Evolutionary conservation across 2,797 vertebrate genomes (phyloP).

Genomic region (Selene dorsalis): DNA sequence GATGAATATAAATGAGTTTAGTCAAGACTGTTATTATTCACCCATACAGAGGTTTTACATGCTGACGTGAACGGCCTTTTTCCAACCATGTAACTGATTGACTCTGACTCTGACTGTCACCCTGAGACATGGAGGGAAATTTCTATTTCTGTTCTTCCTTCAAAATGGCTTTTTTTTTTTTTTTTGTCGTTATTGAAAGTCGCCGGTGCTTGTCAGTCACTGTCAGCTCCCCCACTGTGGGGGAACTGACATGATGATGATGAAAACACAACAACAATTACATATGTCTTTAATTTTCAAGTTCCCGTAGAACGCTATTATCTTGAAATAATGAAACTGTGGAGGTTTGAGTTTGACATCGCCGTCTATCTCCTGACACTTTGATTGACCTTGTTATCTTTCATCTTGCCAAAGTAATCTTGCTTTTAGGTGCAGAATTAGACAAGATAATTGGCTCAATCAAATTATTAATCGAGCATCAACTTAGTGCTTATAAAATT

Average conservation of each 20-base stretch:
- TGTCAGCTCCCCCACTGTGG: conserved; percentile 65
- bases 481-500: conserved; percentile 2
- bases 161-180: conserved; percentile 16
- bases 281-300: conserved; percentile 41
- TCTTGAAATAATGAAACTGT: conserved; percentile 32
- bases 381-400: conserved; percentile 54
- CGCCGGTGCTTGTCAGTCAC: conserved; percentile 56
- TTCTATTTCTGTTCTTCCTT: conserved; percentile 29
- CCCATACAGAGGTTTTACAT: not conserved
- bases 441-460: conserved; percentile 41
- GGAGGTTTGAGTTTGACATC: conserved; percentile 44
- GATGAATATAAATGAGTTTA: conserved; percentile 3
- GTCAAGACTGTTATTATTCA: conserved; percentile 5
- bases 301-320: conserved; percentile 39
- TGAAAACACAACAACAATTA: conserved; percentile 42
- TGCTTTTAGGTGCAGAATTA: conserved; percentile 10
- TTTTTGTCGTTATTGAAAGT: conserved; percentile 14
- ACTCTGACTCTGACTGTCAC: conserved; percentile 27
- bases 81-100: conserved; percentile 27
- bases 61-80: conserved; percentile 8
- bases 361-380: conserved; percentile 26
- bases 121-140: conserved; percentile 14
- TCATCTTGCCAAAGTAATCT: conserved; percentile 36
- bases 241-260: conserved; percentile 48
- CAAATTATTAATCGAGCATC: conserved; percentile 14